Evolutionary conservation across 2,113 vertebrate species (phyloP).

Genomic region (Orycteropus afer): DNA sequence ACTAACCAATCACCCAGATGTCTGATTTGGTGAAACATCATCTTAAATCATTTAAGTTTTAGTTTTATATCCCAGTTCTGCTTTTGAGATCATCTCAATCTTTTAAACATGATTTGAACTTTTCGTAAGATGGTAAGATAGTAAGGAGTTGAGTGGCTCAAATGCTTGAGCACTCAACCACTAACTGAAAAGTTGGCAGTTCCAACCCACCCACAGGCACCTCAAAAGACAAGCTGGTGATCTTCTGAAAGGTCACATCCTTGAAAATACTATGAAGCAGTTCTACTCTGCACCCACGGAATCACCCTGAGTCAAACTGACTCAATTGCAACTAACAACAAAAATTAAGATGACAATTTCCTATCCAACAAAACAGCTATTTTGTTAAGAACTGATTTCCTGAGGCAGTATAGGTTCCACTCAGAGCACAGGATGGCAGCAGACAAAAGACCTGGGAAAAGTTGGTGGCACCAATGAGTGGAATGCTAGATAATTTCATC

Average conservation of each 20-base stretch:
- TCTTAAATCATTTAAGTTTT: not conserved
- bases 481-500: not conserved
- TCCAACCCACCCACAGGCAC: not conserved
- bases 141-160: not conserved
- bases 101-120: not conserved
- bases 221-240: not conserved
- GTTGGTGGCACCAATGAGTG: conserved; percentile 51
- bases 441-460: conserved; percentile 20
- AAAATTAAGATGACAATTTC: not conserved
- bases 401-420: not conserved
- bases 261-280: too few relatives aligned
- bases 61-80: not conserved
- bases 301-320: too few relatives aligned
- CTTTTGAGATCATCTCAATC: not conserved
- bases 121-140: not conserved
- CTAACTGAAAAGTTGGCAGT: not conserved
- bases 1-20: not conserved
- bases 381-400: not conserved
- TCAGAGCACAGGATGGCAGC: not conserved
- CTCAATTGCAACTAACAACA: not conserved
- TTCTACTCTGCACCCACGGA: too few relatives aligned
- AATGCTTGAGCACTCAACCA: too few relatives aligned
- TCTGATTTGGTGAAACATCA: not conserved
- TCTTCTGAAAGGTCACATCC: too few relatives aligned
- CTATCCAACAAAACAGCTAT: not conserved